Percentiles rank a stretch among this genome's conserved stretches.
phyloP scores from a whole-genome alignment of 2,113 vertebrate genomes.

The Vombatus ursinus region DNA sequence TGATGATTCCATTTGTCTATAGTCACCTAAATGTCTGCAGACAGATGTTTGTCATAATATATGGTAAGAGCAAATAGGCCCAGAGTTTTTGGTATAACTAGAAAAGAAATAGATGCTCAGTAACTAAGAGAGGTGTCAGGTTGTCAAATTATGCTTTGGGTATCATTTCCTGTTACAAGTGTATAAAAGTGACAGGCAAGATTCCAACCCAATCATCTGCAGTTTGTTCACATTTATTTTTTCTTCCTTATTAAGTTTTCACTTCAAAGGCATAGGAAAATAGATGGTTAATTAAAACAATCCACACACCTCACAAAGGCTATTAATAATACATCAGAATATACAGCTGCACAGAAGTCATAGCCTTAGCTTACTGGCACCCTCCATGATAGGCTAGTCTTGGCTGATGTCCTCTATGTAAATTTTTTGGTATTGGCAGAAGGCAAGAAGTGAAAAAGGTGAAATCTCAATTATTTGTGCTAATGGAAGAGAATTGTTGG shows the following conservation, averaged over 20 bases:
- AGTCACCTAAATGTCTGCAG: conserved; percentile 57
- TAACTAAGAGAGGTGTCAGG: conserved; percentile 11
- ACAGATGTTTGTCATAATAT: conserved; percentile 53
- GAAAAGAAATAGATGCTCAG: conserved; percentile 15
- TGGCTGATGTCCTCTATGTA: not conserved
- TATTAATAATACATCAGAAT: conserved; percentile 14
- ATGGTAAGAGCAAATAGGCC: conserved; percentile 23
- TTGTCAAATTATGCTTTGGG: conserved; percentile 12
- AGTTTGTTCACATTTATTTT: conserved; percentile 18
- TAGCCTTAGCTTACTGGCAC: not conserved
- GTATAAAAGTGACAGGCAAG: conserved; percentile 3
- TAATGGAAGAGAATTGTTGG: not conserved
- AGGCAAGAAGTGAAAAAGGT: not conserved
- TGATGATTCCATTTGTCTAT: conserved; percentile 40
- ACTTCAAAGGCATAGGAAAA: not conserved
- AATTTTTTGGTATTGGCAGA: not conserved
- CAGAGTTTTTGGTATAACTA: conserved; percentile 20
- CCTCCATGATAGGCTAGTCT: not conserved
- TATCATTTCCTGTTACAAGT: conserved; percentile 39
- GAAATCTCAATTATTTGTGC: not conserved
- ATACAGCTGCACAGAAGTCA: not conserved
- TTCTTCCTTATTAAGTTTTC: conserved; percentile 33
- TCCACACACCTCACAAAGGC: not conserved
- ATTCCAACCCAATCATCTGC: conserved; percentile 19
- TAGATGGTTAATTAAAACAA: conserved; percentile 31